Evolutionary conservation across 2,113 vertebrate genomes (phyloP), one percentile per base, ranked within the genome.

Genomic region (Seriola rivoliana): DNA sequence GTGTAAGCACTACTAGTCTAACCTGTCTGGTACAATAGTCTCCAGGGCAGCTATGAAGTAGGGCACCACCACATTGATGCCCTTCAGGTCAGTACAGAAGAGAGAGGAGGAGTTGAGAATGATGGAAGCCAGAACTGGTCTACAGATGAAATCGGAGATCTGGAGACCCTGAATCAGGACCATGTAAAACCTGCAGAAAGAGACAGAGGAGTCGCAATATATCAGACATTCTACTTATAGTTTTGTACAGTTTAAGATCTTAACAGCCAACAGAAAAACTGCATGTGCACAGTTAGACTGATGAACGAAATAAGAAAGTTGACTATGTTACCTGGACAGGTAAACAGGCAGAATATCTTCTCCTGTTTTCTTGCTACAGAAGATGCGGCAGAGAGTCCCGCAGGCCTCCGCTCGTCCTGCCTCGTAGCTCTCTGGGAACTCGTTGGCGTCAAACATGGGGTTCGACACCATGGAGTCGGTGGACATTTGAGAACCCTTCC

Each of bases 351-450:
- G 95, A 93, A 99, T 99, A 75, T 98, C 97, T 92, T 99, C 98
- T 93, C 97, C 97, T 19, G 97, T 99, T 95, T 98, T 98, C 96
- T 99, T 99, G 95, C 98, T 99, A 97, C 97, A 99, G 94, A 99
- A 98, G 92, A 99, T 99, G 90, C 98, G 97, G 91, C 97, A 98
- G 63, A 99, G 96, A 63, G 97, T 99, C 85, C 98, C 97, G 50
- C 97, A 99, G 3, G 97, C 98, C 93, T 99, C 98, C 21, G 98
- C 98, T 89, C 98, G 95, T 86, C 98, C 98, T 0, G 97, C 96
- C 95, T 99, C 98, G 62, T 98, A 99, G 96, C 97, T 98, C 91
- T 99, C 97, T 40, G 97, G 97, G 93, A 98, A 98, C 93, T 99
- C 98, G 62, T 96, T 96, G 29, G 96, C 95, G 81, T 99, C 98